Evolutionary conservation across 2,888 invertebrate genomes (phyloP).

Genomic region (Coelinius sp.): DNA sequence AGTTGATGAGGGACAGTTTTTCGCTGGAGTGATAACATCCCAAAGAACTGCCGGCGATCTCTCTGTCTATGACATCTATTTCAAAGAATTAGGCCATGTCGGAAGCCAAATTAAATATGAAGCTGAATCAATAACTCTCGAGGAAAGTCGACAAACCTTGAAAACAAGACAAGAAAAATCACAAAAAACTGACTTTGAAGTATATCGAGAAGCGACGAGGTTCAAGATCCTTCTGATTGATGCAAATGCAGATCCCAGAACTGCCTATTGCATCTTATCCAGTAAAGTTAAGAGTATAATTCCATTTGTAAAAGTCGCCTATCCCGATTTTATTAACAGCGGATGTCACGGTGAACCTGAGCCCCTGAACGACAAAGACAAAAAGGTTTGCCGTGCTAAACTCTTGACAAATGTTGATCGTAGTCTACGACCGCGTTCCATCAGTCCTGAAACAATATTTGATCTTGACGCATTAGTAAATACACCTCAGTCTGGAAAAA

Average conservation of each 20-base stretch:
- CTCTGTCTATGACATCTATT: constrained; percentile 74
- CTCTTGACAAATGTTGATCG: constrained; percentile 79
- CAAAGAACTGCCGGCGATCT: constrained; percentile 64
- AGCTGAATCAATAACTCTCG: neutral
- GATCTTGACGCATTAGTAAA: constrained; percentile 76
- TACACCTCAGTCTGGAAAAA: constrained; percentile 42
- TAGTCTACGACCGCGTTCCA: constrained; percentile 76
- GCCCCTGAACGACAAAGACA: constrained; percentile 74
- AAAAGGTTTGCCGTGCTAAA: constrained; percentile 74
- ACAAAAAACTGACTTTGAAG: neutral
- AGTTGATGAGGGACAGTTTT: constrained; percentile 59
- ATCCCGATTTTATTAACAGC: constrained; percentile 80
- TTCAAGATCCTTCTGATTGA: constrained; percentile 4
- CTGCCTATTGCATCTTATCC: constrained; percentile 74
- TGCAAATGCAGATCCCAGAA: constrained; percentile 44
- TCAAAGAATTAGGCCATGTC: constrained; percentile 74
- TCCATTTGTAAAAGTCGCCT: constrained; percentile 82
- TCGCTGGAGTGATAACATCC: constrained; percentile 61
- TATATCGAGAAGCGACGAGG: neutral
- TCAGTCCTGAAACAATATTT: constrained; percentile 78
- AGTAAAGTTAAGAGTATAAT: constrained; percentile 77
- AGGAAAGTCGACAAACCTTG: neutral
- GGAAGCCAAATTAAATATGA: constrained; percentile 69
- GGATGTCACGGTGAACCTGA: constrained; percentile 74
- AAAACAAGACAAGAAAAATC: neutral